phyloP scores from a whole-genome alignment of 2,113 vertebrate species.

The Elaphurus davidianus region DNA sequence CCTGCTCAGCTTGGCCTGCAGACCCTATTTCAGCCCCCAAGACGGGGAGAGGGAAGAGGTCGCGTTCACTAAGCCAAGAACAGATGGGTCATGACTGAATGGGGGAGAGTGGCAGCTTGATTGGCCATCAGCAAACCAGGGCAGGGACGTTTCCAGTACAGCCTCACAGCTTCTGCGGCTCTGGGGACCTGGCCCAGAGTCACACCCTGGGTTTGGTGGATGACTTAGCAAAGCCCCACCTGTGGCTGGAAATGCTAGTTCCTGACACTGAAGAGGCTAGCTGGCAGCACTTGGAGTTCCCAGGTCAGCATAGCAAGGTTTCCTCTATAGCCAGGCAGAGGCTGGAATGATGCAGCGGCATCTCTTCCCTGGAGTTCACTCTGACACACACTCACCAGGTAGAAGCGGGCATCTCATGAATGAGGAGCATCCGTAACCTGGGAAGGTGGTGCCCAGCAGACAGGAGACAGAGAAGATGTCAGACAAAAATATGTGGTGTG shows the following conservation, averaged over 20 bases:
- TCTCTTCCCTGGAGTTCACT: not conserved
- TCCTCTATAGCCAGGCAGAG: not conserved
- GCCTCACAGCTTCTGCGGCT: not conserved
- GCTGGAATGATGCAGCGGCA: not conserved
- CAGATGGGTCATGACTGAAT: not conserved
- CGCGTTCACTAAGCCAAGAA: too few species aligned
- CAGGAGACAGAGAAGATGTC: not conserved
- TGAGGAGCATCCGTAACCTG: not conserved
- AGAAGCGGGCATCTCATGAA: not conserved
- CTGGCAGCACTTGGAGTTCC: not conserved
- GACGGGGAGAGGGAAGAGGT: not conserved
- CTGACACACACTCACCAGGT: rapidly evolving
- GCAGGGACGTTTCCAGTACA: not conserved
- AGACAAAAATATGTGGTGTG: not conserved
- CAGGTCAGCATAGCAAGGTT: not conserved
- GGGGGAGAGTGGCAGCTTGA: not conserved
- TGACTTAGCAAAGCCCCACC: not conserved
- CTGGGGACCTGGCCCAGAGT: not conserved
- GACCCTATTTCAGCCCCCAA: not conserved
- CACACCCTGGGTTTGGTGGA: too few species aligned
- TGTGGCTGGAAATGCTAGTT: not conserved
- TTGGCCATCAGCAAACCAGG: not conserved
- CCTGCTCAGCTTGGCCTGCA: too few species aligned
- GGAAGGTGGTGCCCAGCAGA: too few species aligned
- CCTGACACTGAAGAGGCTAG: too few species aligned